Evolutionary conservation across 2,797 vertebrate species (phyloP).

Genomic region (Rachycentron canadum): DNA sequence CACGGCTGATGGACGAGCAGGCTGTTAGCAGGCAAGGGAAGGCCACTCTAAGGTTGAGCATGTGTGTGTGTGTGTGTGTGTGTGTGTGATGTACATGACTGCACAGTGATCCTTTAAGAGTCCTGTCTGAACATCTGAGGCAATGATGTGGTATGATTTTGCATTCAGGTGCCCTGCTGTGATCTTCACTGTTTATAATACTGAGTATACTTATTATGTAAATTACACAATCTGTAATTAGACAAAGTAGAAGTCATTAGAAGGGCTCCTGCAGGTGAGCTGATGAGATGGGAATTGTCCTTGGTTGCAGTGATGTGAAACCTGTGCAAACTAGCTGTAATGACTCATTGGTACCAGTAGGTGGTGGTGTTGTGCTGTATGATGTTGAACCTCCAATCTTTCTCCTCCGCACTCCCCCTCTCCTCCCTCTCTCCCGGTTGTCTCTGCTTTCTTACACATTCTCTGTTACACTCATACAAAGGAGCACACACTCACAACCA

Average conservation of each 20-base stretch:
- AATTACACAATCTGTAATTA: conserved; percentile 79
- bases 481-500: conserved; percentile 30
- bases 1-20: conserved; percentile 33
- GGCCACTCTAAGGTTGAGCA: conserved; percentile 29
- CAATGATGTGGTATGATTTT: conserved; percentile 54
- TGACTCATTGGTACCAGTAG: conserved; percentile 59
- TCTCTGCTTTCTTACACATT: conserved; percentile 46
- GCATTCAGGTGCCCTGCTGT: conserved; percentile 51
- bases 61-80: conserved; percentile 22
- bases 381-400: neutral
- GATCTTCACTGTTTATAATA: conserved; percentile 69
- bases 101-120: conserved; percentile 28
- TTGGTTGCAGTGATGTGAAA: conserved; percentile 57
- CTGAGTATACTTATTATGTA: conserved; percentile 78
- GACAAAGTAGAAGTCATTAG: conserved; percentile 75
- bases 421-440: neutral
- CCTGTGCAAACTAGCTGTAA: conserved; percentile 48
- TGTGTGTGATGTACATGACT: conserved; percentile 18
- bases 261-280: conserved; percentile 79
- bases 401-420: conserved; percentile 37
- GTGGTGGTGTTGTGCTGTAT: conserved; percentile 74
- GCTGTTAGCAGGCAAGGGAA: conserved; percentile 38
- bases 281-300: conserved; percentile 75
- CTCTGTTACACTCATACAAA: conserved; percentile 43
- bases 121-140: conserved; percentile 25